A percentile compares a stretch with the other conserved stretches of the same genome.
Evolutionary conservation across 2,797 vertebrate genomes (phyloP).

Genomic region (Halcyon smyrnensis): DNA sequence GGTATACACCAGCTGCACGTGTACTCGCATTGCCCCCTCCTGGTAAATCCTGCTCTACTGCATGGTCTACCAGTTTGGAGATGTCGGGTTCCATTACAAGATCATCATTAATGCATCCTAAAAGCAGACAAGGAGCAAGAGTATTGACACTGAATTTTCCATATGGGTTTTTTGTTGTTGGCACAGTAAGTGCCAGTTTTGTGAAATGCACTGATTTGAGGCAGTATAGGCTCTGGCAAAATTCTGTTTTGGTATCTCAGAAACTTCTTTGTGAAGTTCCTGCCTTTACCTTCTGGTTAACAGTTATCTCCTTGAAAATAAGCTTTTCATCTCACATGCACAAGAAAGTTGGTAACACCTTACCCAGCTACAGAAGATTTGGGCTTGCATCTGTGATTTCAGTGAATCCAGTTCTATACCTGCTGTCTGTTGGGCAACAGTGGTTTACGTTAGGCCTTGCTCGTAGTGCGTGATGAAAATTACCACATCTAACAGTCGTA

Average conservation of each 20-base stretch:
- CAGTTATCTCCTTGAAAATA: not conserved
- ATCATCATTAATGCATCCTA: not conserved
- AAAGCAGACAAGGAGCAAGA: not conserved
- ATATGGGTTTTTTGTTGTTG: not conserved
- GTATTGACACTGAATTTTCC: not conserved
- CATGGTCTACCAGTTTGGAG: not conserved
- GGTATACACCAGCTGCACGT: not conserved
- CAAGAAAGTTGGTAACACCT: not conserved
- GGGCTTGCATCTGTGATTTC: not conserved
- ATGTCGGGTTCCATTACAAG: not conserved
- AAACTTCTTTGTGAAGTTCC: not conserved
- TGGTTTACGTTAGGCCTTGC: not conserved
- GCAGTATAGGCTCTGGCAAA: not conserved
- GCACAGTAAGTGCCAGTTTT: not conserved
- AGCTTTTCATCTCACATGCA: not conserved
- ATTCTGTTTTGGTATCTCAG: not conserved
- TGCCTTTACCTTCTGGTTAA: not conserved
- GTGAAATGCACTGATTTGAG: not conserved
- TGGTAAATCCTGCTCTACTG: slow-evolving; percentile 23
- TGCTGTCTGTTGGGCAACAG: not conserved
- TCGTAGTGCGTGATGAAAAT: not conserved
- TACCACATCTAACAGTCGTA: not conserved
- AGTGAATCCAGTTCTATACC: not conserved
- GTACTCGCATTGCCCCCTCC: slow-evolving; percentile 69
- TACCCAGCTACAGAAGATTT: not conserved